phyloP scores from a whole-genome alignment of 2,113 vertebrate species.

The Aspiorhynchus laticeps region DNA sequence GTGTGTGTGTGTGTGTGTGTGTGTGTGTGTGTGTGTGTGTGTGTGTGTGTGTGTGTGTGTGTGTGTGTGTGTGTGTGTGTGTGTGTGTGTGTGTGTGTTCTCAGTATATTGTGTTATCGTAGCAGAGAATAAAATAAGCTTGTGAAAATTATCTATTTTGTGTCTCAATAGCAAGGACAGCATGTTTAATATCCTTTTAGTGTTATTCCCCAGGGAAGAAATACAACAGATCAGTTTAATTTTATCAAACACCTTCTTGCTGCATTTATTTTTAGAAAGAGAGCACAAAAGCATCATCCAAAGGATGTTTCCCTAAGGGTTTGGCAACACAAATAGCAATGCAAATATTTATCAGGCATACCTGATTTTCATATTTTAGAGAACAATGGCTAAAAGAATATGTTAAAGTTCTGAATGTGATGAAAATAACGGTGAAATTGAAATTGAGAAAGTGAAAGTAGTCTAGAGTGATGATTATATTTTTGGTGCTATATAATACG shows the following conservation, averaged over 20 bases:
- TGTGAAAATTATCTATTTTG: neutral
- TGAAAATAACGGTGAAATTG: neutral
- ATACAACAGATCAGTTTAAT: neutral
- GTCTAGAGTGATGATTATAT: neutral
- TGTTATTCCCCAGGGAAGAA: neutral
- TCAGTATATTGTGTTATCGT: neutral
- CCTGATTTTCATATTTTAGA: constrained; percentile 6
- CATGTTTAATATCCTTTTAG: neutral
- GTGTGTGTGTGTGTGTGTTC: neutral
- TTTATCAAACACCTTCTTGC: neutral
- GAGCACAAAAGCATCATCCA: neutral
- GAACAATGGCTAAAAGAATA: neutral
- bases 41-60: neutral
- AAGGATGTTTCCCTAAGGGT: neutral
- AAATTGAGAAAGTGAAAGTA: neutral
- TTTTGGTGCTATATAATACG: neutral
- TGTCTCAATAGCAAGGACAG: neutral
- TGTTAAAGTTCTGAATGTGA: neutral
- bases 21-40: neutral
- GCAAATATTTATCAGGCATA: neutral
- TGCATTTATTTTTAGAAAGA: constrained; percentile 1
- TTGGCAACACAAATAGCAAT: constrained; percentile 17
- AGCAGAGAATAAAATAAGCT: neutral
- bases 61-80: neutral
- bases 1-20: neutral